phyloP scores from a whole-genome alignment of 2,888 invertebrate genomes.

The Xanthia icteritia region DNA sequence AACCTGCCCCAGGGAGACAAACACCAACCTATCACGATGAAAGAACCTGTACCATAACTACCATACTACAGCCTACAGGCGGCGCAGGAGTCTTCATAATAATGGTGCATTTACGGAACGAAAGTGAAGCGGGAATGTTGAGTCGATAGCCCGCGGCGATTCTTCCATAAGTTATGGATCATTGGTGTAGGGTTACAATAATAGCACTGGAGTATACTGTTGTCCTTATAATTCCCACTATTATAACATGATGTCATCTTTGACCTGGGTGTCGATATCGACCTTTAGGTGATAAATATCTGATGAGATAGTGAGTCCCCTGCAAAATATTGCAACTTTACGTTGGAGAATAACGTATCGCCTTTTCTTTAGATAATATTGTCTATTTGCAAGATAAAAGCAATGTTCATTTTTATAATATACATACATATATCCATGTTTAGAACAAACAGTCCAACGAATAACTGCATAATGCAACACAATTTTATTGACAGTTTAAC shows the following conservation, averaged over 20 bases:
- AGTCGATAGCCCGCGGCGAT: conserved; percentile 26
- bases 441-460: neutral
- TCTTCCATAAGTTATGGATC: conserved; percentile 19
- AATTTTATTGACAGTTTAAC: conserved; percentile 23
- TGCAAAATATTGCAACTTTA: neutral
- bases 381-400: neutral
- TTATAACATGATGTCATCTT: neutral
- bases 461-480: conserved; percentile 1
- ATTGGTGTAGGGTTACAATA: neutral
- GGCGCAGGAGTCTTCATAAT: conserved; percentile 29
- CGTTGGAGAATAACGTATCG: too few relatives aligned
- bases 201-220: neutral
- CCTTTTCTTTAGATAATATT: neutral
- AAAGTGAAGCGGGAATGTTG: conserved; percentile 49
- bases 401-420: too few relatives aligned
- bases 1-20: conserved; percentile 34
- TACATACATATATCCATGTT: neutral
- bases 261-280: too few relatives aligned
- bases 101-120: conserved; percentile 21
- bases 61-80: conserved; percentile 5
- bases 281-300: neutral
- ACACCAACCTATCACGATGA: conserved; percentile 36
- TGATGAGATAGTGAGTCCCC: neutral
- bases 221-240: neutral
- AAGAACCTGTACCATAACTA: conserved; percentile 40